Base-by-base conservation (phyloP, 2,797 vertebrate species). In the Acanthurus lineatus region DNA sequence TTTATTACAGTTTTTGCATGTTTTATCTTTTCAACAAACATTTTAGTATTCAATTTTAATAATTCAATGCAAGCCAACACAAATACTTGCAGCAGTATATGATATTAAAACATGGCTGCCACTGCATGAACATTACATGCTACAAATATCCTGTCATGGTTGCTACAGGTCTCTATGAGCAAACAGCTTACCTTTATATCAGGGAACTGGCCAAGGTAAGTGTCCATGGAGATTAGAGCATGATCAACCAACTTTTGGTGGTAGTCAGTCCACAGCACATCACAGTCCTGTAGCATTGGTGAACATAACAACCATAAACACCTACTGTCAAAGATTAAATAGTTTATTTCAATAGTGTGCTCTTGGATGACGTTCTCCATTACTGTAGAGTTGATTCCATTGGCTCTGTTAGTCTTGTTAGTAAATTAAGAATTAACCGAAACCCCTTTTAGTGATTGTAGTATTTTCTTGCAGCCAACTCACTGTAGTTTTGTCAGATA, bases 221-320 rank as follows among this genome's bases (percentile, higher is more conserved):
- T 99, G 92, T 99, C 98, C 97, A 99, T 98, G 69, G 98, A 99
- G 81, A 99, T 97, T 68, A 99, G 96, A 0, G 98, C 97, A 77
- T 99, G 96, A 93, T 99, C 97, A n/a, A 99, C 97, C 82, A 99
- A 89, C 89, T 99, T 99, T 94, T 99, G 98, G 87, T 99, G 98
- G 87, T 97, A 99, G 90, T 99, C 98, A 0, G 95, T 96, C 98
- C 98, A 99, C 1, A 99, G 95, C 20, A 98, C 96, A 80, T 99
- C 98, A 44, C 96, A 97, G 91, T 98, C 97, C 98, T 99, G 89
- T 65, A 94, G 94, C 60, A 70, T 2, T 49, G 48, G 81, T 38
- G 12, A n/a, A 67, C n/a, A 76, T 2, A 51, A 72, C 15, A 73
- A 64, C 28, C 28, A 32, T 32, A 32, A 32, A 5, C 28, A 17